These are phyloP conservation scores for Heterohyrax brucei DNA, from an alignment of 2,797 vertebrate genomes.

Conservation along the genomic window DNA sequence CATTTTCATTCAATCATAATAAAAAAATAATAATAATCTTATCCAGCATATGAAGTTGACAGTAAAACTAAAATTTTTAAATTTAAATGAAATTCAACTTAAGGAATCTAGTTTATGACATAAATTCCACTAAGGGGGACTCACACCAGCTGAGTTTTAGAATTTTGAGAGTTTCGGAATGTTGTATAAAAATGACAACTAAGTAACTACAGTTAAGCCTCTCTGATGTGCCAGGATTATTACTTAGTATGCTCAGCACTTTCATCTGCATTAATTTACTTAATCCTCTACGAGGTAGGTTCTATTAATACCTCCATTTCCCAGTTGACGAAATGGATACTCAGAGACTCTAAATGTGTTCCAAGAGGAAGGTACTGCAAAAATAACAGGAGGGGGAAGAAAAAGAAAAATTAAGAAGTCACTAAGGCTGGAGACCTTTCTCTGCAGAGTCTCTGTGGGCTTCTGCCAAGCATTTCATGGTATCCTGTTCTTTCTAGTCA, in stretches of 20 bases:
- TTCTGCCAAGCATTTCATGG: neutral
- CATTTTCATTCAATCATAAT: too few species aligned
- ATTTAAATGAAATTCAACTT: slow-evolving; percentile 37
- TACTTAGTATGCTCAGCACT: slow-evolving; percentile 21
- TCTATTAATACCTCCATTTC: slow-evolving; percentile 42
- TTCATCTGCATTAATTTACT: slow-evolving; percentile 63
- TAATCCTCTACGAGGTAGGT: neutral
- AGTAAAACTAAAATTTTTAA: slow-evolving; percentile 31
- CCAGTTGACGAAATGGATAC: slow-evolving; percentile 20
- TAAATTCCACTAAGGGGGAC: neutral
- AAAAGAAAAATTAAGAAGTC: neutral
- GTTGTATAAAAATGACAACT: slow-evolving; percentile 21
- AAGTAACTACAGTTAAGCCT: slow-evolving; percentile 59
- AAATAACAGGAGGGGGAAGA: neutral
- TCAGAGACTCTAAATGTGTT: neutral
- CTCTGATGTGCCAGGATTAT: slow-evolving; percentile 29
- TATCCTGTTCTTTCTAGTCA: neutral
- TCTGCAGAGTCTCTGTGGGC: neutral
- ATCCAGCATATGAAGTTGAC: neutral
- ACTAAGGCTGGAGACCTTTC: neutral
- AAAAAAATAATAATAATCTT: slow-evolving; percentile 7
- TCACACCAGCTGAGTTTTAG: slow-evolving; percentile 6
- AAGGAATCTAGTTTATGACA: neutral
- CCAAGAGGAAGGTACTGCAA: slow-evolving; percentile 14
- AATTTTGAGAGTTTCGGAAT: neutral